Base-by-base conservation (phyloP, 2,888 invertebrate species). In the Acleris literana region DNA sequence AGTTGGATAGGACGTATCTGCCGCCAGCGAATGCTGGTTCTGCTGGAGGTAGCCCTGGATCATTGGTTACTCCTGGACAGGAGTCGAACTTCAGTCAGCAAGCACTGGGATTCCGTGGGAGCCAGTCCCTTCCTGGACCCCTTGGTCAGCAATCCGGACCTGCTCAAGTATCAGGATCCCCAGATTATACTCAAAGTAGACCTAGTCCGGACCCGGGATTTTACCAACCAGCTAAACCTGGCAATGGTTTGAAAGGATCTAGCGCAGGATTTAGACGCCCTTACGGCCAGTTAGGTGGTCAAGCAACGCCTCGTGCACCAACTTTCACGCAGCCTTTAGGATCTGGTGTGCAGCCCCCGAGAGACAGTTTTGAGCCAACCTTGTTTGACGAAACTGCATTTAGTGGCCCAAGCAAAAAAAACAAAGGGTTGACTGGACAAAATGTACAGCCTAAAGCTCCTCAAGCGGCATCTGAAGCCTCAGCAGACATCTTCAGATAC, bases 41-140 rank as follows among this genome's bases (percentile, higher is more conserved):
- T 5, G 87, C 92, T 71, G 92, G 92, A 17, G 92, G 92, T 1
- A 88, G 88, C 54, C 87, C 90, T 54, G 92, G 88, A 13, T 80
- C 87, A 7, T 71, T 92, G 46, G 80, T 74, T 3, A 85, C 90
- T 11, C 92, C 92, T 55, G 64, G 73, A 51, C 65, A 61, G 61
- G 52, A 29, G 17, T 55, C 65, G 52, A 52, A 33, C 63, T 71
- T 70, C 48, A 75, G 76, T 2, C 65, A 70, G 25, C 64, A 69
- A 53, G 22, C 68, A 57, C 61, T 69, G 29, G 64, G 56, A 7
- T 68, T 63, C 60, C 58, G 55, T 29, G 65, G 60, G 49, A 44
- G 49, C 43, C 64, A 55, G n/a, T 3, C 59, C 18, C 69, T 69
- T n/a, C 68, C 69, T 9, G 51, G 68, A 39, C 59, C 22, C 17